Evolutionary conservation across 2,888 invertebrate species (phyloP), one percentile per base, ranked within the genome.

Genomic region (Agrochola litura): DNA sequence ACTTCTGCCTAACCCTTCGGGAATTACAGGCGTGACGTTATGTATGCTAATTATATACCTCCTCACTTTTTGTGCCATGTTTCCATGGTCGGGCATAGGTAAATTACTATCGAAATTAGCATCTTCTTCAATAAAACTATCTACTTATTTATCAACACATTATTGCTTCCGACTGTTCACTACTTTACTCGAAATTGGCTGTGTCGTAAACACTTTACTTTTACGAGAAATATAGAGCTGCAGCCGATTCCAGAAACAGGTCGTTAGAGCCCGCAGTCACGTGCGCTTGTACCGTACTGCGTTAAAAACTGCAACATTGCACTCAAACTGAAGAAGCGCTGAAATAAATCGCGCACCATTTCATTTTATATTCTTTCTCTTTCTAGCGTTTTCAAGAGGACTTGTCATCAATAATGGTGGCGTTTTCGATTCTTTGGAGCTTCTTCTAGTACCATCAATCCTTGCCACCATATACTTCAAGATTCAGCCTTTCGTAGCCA

Each of bases 241-340:
- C 74, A 66, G 30, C 61, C 67, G 69, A 73, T 81, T 74, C 19
- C n/a, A 37, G 67, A 37, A 79, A 61, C n/a, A 76, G 76, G 76
- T 82, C 79, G 79, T 88, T 84, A 69, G 76, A 73, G 19, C 25
- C 41, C 25, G 10, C 25, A 87, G 85, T 82, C 89, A 86, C 86
- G 89, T 82, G 63, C 84, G n/a, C 25, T 60, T 37, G 56, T 81
- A 72, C 71, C 66, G 66, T 71, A 79, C 77, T 88, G 76, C 67
- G 77, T 82, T 88, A 79, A 88, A 87, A 87, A 84, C 79, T 85
- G 79, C 86, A 88, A 82, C 87, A 77, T 67, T 84, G 79, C 77
- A 78, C 77, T 76, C 76, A 69, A 77, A 77, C 76, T 67, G 65
- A 73, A 71, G 73, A 54, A 30, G 52, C 65, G 60, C 22, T 75